phyloP scores from a whole-genome alignment of 2,113 vertebrate species.

The Lampris megalopsis region DNA sequence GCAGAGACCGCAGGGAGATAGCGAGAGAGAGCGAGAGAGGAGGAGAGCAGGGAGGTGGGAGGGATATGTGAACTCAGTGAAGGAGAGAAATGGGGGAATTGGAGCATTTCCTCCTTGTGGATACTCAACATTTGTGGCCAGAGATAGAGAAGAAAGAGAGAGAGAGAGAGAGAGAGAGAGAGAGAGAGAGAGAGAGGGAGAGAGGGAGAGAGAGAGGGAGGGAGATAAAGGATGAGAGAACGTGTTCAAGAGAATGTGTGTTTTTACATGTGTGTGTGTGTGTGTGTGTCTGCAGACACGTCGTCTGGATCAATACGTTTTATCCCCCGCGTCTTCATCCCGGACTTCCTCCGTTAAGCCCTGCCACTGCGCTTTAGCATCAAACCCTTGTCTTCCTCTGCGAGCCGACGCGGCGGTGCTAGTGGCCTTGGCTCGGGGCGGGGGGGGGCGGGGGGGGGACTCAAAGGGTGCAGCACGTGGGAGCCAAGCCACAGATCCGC shows the following conservation, averaged over 20 bases:
- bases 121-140: conserved; percentile 52
- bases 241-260: not conserved
- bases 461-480: too few relatives aligned
- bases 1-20: conserved; percentile 10
- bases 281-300: not conserved
- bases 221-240: conserved; percentile 12
- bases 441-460: too few relatives aligned
- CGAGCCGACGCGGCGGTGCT: too few relatives aligned
- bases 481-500: not conserved
- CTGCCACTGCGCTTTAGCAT: conserved; percentile 41
- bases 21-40: not conserved
- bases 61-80: conserved; percentile 50
- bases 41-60: conserved; percentile 10
- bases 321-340: conserved; percentile 11
- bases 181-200: not conserved
- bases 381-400: conserved; percentile 22
- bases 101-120: conserved; percentile 68
- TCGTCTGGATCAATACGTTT: conserved; percentile 19
- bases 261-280: conserved; percentile 12
- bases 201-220: conserved; percentile 12
- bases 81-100: conserved; percentile 72
- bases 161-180: not conserved
- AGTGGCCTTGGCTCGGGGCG: too few relatives aligned
- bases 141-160: not conserved
- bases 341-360: too few relatives aligned